Percentiles rank a stretch among this genome's conserved stretches.
These are phyloP conservation scores for Megathymus violae DNA, from an alignment of 1,140 invertebrate species.

Conservation along the genomic window DNA sequence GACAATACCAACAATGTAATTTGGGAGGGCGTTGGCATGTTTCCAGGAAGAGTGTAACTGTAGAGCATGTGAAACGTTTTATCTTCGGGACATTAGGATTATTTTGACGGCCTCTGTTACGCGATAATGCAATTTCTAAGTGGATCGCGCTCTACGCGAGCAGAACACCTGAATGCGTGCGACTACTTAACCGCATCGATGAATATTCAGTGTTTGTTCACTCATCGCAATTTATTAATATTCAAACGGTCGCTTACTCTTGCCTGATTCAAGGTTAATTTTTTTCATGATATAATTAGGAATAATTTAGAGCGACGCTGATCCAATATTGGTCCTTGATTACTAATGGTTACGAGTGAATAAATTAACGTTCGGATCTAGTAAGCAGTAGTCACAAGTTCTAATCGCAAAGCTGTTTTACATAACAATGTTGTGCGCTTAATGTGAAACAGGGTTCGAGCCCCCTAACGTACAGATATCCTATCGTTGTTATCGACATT, in stretches of 20 bases:
- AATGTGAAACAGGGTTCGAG: constrained; percentile 5
- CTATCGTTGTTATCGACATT: constrained; percentile 21
- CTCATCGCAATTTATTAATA: constrained; percentile 61
- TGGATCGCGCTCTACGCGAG: background rate
- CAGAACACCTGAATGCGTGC: constrained; percentile 52
- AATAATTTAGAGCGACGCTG: constrained; percentile 52
- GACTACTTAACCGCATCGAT: constrained; percentile 67
- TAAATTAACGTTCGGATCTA: too few species aligned
- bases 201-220: constrained; percentile 71
- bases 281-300: constrained; percentile 61
- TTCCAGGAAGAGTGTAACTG: constrained; percentile 15
- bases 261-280: constrained; percentile 69
- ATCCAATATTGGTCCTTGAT: constrained; percentile 46
- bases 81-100: constrained; percentile 21
- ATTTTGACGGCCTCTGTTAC: constrained; percentile 27
- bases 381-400: background rate
- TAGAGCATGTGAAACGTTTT: constrained; percentile 13
- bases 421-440: background rate
- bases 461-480: constrained; percentile 19
- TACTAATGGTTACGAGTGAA: constrained; percentile 10
- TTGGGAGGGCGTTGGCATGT: constrained; percentile 13
- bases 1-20: constrained; percentile 22
- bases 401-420: background rate
- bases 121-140: background rate
- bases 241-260: constrained; percentile 69